phyloP scores from a whole-genome alignment of 2,888 invertebrate species.

The Geophilus truncorum region DNA sequence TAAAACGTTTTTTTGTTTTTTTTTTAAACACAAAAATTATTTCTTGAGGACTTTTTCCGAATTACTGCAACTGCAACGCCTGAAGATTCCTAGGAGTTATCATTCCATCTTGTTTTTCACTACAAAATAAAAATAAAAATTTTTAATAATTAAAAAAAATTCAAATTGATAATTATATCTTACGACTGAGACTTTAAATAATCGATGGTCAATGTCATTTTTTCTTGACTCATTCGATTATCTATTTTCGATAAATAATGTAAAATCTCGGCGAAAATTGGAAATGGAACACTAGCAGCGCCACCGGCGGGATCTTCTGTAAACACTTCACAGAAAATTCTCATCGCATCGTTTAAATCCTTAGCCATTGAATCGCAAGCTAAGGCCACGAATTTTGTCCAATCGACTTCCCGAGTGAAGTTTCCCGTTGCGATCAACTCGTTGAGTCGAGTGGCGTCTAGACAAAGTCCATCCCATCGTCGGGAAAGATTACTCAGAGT shows the following conservation, averaged over 20 bases:
- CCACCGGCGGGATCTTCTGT: conserved; percentile 81
- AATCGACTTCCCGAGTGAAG: conserved; percentile 62
- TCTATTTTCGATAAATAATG: conserved; percentile 28
- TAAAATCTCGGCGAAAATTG: conserved; percentile 8
- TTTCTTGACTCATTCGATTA: not conserved
- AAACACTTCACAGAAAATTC: conserved; percentile 70
- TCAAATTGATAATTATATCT: not conserved
- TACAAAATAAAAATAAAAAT: conserved; percentile 1
- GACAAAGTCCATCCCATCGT: conserved; percentile 50
- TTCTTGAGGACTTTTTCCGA: too few relatives aligned
- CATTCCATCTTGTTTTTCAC: conserved; percentile 33
- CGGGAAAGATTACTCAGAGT: conserved; percentile 30
- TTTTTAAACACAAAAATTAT: too few relatives aligned
- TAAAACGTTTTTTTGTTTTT: too few relatives aligned
- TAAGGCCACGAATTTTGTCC: conserved; percentile 67
- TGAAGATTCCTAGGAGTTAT: conserved; percentile 17
- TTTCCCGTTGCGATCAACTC: conserved; percentile 66
- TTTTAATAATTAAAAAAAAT: not conserved
- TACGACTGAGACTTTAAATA: conserved; percentile 13
- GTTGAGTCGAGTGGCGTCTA: conserved; percentile 57
- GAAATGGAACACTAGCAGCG: conserved; percentile 62
- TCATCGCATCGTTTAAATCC: conserved; percentile 68
- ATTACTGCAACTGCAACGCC: not conserved
- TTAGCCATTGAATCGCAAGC: conserved; percentile 57
- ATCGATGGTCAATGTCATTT: not conserved